A percentile compares a stretch with the other conserved stretches of the same genome.
Conservation (phyloP, 1,140 invertebrate species). For the Hestina assimilis region DNA sequence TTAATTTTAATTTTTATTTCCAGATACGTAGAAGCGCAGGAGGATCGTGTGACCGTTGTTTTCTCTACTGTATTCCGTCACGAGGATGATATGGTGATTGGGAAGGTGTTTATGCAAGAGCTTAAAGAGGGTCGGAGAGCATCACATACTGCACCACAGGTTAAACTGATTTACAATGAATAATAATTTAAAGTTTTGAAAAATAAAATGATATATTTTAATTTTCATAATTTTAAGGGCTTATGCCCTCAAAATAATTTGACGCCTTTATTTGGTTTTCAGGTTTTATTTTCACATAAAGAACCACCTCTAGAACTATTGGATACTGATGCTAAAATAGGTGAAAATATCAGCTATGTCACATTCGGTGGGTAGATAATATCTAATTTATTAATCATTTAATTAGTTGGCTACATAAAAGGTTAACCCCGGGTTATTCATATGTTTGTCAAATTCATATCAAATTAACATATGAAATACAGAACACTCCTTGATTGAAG, state of each 20-base stretch:
- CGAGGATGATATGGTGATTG: constrained; percentile 98
- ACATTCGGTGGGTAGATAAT: constrained; percentile 90
- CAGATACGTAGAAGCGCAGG: constrained; percentile 98
- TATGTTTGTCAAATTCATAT: background rate
- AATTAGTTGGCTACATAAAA: too few relatives aligned
- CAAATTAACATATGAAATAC: background rate
- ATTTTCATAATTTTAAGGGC: background rate
- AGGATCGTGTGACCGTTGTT: constrained; percentile 98
- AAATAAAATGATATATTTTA: background rate
- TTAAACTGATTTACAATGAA: constrained; percentile 26
- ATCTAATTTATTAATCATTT: too few relatives aligned
- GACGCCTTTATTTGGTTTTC: constrained; percentile 22
- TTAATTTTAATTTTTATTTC: constrained; percentile 2
- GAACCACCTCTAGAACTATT: constrained; percentile 97
- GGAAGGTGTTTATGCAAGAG: constrained; percentile 99
- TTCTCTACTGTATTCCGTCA: constrained; percentile 99
- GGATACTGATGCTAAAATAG: constrained; percentile 94
- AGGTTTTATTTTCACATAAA: constrained; percentile 94
- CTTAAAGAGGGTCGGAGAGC: constrained; percentile 98
- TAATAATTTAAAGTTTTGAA: background rate
- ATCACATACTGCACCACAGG: constrained; percentile 95
- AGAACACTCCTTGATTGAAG: too few relatives aligned
- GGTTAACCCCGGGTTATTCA: too few relatives aligned
- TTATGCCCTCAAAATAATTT: background rate
- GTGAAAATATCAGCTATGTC: constrained; percentile 99